Percentiles rank a stretch among this genome's conserved stretches.
Conservation (phyloP, 2,888 invertebrate genomes). For the Smittia sp. region DNA sequence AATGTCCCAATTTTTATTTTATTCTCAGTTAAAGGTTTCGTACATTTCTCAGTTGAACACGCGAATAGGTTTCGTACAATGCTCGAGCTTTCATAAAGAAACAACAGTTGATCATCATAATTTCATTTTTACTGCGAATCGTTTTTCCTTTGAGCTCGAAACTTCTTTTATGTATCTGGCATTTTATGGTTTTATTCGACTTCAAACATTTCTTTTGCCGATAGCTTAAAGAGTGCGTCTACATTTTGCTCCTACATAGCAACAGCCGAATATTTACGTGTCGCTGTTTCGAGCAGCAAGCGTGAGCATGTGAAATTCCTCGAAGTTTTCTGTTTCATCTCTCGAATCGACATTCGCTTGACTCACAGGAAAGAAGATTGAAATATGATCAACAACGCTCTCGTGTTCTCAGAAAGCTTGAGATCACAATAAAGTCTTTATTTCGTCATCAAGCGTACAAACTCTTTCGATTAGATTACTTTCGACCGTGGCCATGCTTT, state of each 20-base stretch:
- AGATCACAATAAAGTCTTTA: background rate
- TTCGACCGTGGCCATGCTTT: background rate
- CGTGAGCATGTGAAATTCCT: background rate
- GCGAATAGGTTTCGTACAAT: background rate
- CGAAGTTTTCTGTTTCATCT: slow-evolving; percentile 10
- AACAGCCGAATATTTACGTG: background rate
- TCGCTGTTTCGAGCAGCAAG: background rate
- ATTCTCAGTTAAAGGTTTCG: too few relatives aligned
- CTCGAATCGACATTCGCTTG: background rate
- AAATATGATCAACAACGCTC: slow-evolving; percentile 7
- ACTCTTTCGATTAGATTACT: background rate
- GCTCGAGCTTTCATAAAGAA: background rate
- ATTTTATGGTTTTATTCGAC: background rate
- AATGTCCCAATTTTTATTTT: too few relatives aligned
- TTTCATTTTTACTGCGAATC: background rate
- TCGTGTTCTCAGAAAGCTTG: too few relatives aligned
- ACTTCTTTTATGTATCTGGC: too few relatives aligned
- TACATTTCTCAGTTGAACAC: too few relatives aligned
- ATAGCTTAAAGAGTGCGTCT: background rate
- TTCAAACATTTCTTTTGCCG: background rate
- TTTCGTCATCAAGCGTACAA: background rate
- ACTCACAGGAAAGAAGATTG: background rate
- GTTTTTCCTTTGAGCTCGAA: too few relatives aligned
- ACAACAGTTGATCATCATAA: slow-evolving; percentile 12
- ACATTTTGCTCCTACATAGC: background rate